Evolutionary conservation across 2,888 invertebrate species (phyloP).

Genomic region (Hylaea fasciaria): DNA sequence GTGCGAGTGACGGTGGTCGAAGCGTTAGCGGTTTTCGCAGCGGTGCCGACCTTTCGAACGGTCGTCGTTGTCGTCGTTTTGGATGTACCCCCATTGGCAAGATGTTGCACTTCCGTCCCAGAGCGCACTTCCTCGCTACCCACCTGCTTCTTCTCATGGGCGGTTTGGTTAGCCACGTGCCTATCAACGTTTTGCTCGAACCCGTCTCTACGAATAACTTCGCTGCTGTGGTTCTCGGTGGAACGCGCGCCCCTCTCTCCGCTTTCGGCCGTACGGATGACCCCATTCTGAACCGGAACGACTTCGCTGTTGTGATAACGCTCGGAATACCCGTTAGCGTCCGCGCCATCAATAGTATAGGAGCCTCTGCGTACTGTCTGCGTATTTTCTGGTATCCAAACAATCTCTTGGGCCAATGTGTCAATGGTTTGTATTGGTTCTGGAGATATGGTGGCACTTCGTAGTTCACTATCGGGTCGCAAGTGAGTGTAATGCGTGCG

Average conservation of each 20-base stretch:
- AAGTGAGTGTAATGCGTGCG: slow-evolving; percentile 69
- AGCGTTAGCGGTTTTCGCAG: slow-evolving; percentile 71
- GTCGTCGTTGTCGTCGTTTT: slow-evolving; percentile 78
- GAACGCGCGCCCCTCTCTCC: slow-evolving; percentile 65
- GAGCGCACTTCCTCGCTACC: slow-evolving; percentile 70
- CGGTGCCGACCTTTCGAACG: slow-evolving; percentile 69
- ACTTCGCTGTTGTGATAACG: slow-evolving; percentile 69
- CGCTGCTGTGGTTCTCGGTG: slow-evolving; percentile 60
- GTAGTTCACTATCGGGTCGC: slow-evolving; percentile 64
- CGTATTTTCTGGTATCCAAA: slow-evolving; percentile 73
- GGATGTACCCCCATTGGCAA: slow-evolving; percentile 71
- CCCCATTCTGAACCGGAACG: slow-evolving; percentile 71
- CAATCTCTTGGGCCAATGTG: slow-evolving; percentile 71
- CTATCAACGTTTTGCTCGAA: slow-evolving; percentile 68
- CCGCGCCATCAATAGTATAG: slow-evolving; percentile 75
- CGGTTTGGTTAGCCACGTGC: slow-evolving; percentile 63
- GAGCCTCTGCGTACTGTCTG: slow-evolving; percentile 68
- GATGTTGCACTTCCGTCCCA: slow-evolving; percentile 70
- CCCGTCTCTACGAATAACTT: slow-evolving; percentile 66
- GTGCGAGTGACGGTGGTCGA: slow-evolving; percentile 68
- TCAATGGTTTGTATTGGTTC: slow-evolving; percentile 69
- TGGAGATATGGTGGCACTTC: slow-evolving; percentile 71
- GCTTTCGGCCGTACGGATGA: slow-evolving; percentile 60
- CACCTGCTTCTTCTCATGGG: slow-evolving; percentile 67
- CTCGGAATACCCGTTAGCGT: slow-evolving; percentile 65